Evolutionary conservation across 2,797 vertebrate genomes (phyloP).

Genomic region (Epinephelus awoara): DNA sequence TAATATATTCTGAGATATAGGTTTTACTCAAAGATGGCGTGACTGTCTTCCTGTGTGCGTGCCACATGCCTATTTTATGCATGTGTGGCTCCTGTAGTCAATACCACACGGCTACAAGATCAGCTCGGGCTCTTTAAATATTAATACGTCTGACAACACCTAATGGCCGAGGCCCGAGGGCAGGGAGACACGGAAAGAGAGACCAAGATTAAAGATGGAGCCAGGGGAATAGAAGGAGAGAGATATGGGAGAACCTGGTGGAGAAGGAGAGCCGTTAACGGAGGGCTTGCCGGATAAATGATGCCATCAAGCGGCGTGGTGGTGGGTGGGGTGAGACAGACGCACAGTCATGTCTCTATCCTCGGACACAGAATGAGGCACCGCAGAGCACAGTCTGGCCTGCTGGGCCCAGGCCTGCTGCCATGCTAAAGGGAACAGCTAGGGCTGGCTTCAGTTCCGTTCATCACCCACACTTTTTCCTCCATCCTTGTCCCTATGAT

Average conservation of each 20-base stretch:
- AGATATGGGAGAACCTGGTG: neutral
- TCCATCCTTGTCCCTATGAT: constrained; percentile 17
- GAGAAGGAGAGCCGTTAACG: constrained; percentile 11
- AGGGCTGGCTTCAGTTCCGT: constrained; percentile 35
- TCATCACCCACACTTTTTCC: constrained; percentile 17
- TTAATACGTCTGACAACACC: constrained; percentile 69
- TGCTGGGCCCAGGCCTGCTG: constrained; percentile 52
- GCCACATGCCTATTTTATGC: constrained; percentile 50
- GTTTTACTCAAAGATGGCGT: constrained; percentile 9
- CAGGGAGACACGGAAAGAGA: constrained; percentile 38
- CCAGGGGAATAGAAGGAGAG: constrained; percentile 4
- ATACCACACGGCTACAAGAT: constrained; percentile 32
- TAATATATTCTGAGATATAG: constrained; percentile 1
- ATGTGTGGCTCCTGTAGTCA: constrained; percentile 42
- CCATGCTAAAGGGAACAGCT: constrained; percentile 45
- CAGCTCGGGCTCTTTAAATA: constrained; percentile 71
- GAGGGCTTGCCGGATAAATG: constrained; percentile 36
- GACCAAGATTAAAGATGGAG: constrained; percentile 50
- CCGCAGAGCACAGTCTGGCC: constrained; percentile 16
- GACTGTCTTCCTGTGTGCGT: constrained; percentile 27
- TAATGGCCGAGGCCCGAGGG: constrained; percentile 67
- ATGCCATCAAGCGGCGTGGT: constrained; percentile 48
- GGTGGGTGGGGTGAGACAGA: constrained; percentile 37
- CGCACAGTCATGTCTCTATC: constrained; percentile 34
- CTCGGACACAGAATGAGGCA: constrained; percentile 35